Base-by-base conservation (phyloP, 30 jellyfish, hydroid and myxozoan genomes). In the Aurelia coerulea region DNA sequence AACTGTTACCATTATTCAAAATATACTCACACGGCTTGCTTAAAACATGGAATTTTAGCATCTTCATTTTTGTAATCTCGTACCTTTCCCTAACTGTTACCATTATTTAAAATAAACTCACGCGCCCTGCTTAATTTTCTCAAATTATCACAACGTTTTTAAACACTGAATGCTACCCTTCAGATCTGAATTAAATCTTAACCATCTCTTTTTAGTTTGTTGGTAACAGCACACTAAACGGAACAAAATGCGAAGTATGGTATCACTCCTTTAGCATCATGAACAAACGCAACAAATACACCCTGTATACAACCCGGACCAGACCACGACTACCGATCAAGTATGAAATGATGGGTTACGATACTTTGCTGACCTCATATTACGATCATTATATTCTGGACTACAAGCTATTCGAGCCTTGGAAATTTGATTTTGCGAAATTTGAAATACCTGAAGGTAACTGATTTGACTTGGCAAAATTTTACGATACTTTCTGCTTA, bases 321-420 rank as follows among this genome's bases (percentile, higher is more conserved):
- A 53, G 70, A 14, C 95, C 98, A 7, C 86, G 95, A 17, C 65
- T 81, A 3, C 98, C 98, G 37, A 11, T 92, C n/a, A 95, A 88
- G n/a, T 92, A 92, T 54, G 98, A 92, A 70, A 92, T 92, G 98
- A 92, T 92, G 98, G 98, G 98, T 35, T 92, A 92, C 64, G 98
- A 92, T 65, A 92, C 98, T 12, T 62, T 92, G 73, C 86, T 92
- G 49, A 87, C 98, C 53, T 92, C 98, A 13, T 92, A 92, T 75
- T 92, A 92, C 63, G 98, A 92, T 76, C 94, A 92, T 65, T 92
- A 92, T 75, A 87, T 92, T 15, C 68, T 92, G 86, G 92, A 80
- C 67, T 92, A 92, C 76, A 65, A 67, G 14, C 39, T 65, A 1
- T 92, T 92, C 73, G 94, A 79, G 79, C 97, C 88, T 18, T 87